Evolutionary conservation across 2,888 invertebrate genomes (phyloP), one percentile per base, ranked within the genome.

Genomic region (Scaeva pyrastri): DNA sequence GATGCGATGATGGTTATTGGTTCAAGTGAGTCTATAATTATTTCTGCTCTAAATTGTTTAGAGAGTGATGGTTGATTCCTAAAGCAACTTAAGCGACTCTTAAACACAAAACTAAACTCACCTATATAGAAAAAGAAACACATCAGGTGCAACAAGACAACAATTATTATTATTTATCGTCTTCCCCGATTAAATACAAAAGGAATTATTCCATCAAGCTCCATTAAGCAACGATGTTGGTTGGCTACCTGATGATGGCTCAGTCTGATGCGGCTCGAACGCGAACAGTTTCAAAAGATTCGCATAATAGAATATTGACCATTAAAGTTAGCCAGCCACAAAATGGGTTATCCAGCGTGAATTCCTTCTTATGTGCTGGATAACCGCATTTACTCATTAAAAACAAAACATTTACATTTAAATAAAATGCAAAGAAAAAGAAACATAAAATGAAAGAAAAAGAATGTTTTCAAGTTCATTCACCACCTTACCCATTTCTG

Each of bases 391-490:
- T 70, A 16, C 70, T 70, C 56, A 64, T 31, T 43, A 50, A 55
- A 45, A 66, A 58, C 14, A 52, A 52, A 52, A 26, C 14, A 26
- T 23, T 14, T 14, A 23, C 14, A 31, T 31, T 31, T 31, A 31
- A 7, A 31, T 7, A 31, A 23, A 52, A 52, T 14, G 14, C 21
- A 43, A 10, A 43, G 14, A 45, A 48, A 41, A 68, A 52, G 8
- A 39, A n/a, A 36, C 5, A 74, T 4, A 23, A 52, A 0, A 52
- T 23, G 0, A 21, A 14, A 10, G 41, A 50, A 62, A 70, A 79
- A 79, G 74, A 84, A 84, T 84, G 83, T 74, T 79, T 74, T 84
- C 70, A 79, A 79, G 83, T 84, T 84, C 83, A 79, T 84, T 84
- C 83, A 84, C 83, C 79, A 79, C 43, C 70, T 84, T 84, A 84